Base-by-base conservation (phyloP, 2,113 vertebrate species). In the Myotis davidii region DNA sequence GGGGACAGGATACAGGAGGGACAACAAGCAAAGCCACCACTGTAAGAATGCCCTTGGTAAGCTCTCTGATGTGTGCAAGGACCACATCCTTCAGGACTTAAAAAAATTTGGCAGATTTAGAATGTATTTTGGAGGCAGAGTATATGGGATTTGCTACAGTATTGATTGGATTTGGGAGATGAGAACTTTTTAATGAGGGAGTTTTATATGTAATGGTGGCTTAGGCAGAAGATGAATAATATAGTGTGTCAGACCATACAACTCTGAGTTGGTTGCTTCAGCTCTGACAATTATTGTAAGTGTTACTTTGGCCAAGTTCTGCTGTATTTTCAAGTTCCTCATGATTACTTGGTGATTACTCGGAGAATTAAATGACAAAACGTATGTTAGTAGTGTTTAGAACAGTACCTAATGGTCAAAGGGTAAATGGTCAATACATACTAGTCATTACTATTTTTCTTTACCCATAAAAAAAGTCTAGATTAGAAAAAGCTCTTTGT, bases 291-390 rank as follows among this genome's bases (percentile, higher is more conserved):
- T 85, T 37, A 16, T 27, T n/a, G 10, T 65, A 45, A 8, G 25
- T 39, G 39, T 59, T 54, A 39, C 48, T 82, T 86, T 90, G n/a
- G 23, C 64, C 20, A 64, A 5, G 50, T 79, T 25, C 29, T 54
- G 0, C 37, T n/a, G 4, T 82, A 4, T 65, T 39, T 72, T 94
- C 27, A 72, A 3, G n/a, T 45, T 67, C 61, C 12, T 82, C 45
- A 7, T 74, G n/a, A n/a, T n/a, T n/a, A n/a, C 17, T 92, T 90
- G 29, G 69, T 70, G 42, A 48, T 48, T n/a, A 20, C 25, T 69
- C 21, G 9, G 42, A 87, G 65, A 93, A 67, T 85, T 56, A 93
- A 81, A 65, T 72, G n/a, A 88, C 59, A 54, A 91, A 73, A 95
- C 39, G 8, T 65, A 45, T 59, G 21, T 84, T 91, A 27, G 77